These are phyloP conservation scores for Calameuta filiformis DNA, from an alignment of 2,888 invertebrate species.

Conservation along the genomic window DNA sequence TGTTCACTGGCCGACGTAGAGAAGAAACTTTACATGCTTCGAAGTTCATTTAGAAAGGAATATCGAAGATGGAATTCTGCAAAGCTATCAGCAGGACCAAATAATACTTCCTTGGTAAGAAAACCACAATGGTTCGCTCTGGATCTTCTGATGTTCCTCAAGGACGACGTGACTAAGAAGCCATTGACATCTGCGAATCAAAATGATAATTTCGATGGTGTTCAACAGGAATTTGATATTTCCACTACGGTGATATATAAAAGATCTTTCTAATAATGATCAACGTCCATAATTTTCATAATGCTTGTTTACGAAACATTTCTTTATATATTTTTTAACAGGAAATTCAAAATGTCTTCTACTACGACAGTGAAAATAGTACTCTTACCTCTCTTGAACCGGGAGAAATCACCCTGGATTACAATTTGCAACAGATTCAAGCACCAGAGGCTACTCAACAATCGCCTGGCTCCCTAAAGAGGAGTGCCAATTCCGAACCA, in stretches of 20 bases:
- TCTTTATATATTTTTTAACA: neutral
- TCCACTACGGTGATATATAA: conserved; percentile 10
- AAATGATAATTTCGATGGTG: conserved; percentile 9
- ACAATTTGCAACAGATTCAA: conserved; percentile 15
- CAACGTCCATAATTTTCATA: neutral
- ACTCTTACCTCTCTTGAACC: conserved; percentile 18
- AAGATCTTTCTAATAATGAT: neutral
- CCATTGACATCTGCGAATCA: conserved; percentile 9
- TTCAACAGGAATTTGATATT: conserved; percentile 11
- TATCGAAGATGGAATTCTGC: conserved; percentile 19
- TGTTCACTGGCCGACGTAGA: conserved; percentile 20
- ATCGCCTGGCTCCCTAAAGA: conserved; percentile 7
- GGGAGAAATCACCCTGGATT: conserved; percentile 20
- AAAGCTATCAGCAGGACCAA: conserved; percentile 17
- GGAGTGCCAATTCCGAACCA: conserved; percentile 3
- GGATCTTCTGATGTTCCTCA: conserved; percentile 20
- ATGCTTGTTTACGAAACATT: neutral
- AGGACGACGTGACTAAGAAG: conserved; percentile 21
- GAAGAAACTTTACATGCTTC: conserved; percentile 21
- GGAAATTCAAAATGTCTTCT: conserved; percentile 21
- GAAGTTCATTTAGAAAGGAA: conserved; percentile 21
- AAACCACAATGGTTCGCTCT: conserved; percentile 22
- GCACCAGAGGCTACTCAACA: conserved; percentile 8
- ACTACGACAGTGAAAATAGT: conserved; percentile 22
- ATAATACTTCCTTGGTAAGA: conserved; percentile 14